Base-by-base conservation (phyloP, 2,888 invertebrate genomes). In the Pelosia muscerda region DNA sequence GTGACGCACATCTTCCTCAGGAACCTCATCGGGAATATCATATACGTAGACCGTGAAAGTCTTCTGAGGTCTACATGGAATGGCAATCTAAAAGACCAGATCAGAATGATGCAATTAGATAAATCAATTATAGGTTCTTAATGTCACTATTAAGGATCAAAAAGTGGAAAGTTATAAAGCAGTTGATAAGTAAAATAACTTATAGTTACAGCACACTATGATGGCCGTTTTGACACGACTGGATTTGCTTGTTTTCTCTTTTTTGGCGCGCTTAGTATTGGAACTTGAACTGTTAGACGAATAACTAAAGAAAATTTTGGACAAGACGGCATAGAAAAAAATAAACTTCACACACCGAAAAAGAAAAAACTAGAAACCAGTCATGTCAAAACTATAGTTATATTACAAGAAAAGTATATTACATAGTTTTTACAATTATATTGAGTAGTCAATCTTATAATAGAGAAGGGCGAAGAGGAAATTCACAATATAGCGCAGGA, bases 11-110 rank as follows among this genome's bases (percentile, higher is more conserved):
- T 98, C 98, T 81, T 98, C 98, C 84, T 98, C 97, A 0, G 98
- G 98, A 28, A 98, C 94, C 85, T 98, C 98, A 80, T 97, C 97
- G 0, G 98, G 98, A 63, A 98, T 96, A 86, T 98, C 98, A 84
- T 97, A 96, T 60, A 97, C 97, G 89, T 97, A 96, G 75, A 98
- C 95, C 9, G 97, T 97, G 88, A 97, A 98, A n/a, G 97, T 98
- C 93, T 97, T 97, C 86, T 97, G 97, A 0, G 98, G 98, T 81
- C 98, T 95, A 88, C 98, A 98, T 6, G 98, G 98, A 83, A 98
- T 97, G 54, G 97, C 96, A 76, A 97, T 96, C 97, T 97, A 83
- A 69, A 64, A 53, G 31, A 54, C 31, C 28, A 54, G 9, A 15
- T 42, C 2, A 42, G 19, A 6, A 6, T 0, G 6, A 19, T 6